Evolutionary conservation across 2,113 vertebrate genomes (phyloP), one percentile per base, ranked within the genome.

Genomic region (Cinclus cinclus): DNA sequence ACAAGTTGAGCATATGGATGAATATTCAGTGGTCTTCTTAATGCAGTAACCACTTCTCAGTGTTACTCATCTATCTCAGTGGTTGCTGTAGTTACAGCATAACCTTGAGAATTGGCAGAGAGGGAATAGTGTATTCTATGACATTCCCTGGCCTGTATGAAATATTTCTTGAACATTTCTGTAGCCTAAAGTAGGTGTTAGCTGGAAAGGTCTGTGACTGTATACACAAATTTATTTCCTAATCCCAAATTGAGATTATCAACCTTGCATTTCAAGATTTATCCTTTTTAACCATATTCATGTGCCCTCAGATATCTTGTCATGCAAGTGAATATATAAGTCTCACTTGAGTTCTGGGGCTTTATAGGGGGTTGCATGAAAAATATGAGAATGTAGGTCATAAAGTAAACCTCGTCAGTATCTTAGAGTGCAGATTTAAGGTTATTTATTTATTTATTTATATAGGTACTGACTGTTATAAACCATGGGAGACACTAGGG

Each of bases 1-100:
- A 71, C 1, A 11, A 78, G 13, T 50, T 89, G 47, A 88, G 67
- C 68, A 55, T 16, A 30, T 37, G 77, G 81, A 63, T 90, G 55
- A 90, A 58, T 80, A 60, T 68, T 95, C 59, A 74, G 44, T 65
- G 14, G 17, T 47, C 22, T 88, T 78, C 56, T 77, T 52, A 70
- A 74, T 81, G 60, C 60, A 69, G 1, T 89, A 59, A 78, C n/a
- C 76, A 49, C 39, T 82, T 86, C 67, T 75, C 49, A 71, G 39
- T 30, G 33, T 92, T 96, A 81, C 56, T 94, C 78, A 74, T 94
- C 52, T 35, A 21, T 74, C 59, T 28, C 31, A 81, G 83, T 3
- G 11, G 83, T 95, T 96, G 90, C 95, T 94, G 92, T 95, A 95
- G 90, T 79, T 97, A 92, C 92, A 47, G 52, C 33, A 52, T 63